A percentile compares a stretch with the other conserved stretches of the same genome.
Evolutionary conservation across 1,140 invertebrate genomes (phyloP).

Genomic region (Copidosoma floridanum): DNA sequence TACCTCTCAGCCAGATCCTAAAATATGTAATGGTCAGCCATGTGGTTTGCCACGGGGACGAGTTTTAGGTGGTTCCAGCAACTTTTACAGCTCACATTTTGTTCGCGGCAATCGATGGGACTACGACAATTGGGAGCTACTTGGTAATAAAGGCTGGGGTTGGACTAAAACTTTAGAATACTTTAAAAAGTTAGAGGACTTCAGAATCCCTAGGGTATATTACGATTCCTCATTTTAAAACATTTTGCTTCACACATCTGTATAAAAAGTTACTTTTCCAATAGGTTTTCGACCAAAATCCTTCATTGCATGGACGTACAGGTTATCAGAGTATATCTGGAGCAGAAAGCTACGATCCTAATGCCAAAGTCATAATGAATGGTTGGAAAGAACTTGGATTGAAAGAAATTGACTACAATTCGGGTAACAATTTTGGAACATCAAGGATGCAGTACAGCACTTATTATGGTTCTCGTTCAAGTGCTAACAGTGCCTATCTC

Average conservation of each 20-base stretch:
- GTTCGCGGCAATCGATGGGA: conserved; percentile 5
- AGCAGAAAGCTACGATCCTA: not conserved
- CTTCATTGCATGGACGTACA: no score
- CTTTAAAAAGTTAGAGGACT: conserved; percentile 55
- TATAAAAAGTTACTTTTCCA: no score
- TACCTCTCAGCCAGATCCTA: not conserved
- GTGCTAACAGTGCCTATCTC: conserved; percentile 68
- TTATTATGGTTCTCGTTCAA: conserved; percentile 63
- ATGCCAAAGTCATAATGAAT: not conserved
- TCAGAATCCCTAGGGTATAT: conserved; percentile 12
- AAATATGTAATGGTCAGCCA: not conserved
- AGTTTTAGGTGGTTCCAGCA: conserved; percentile 18
- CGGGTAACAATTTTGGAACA: conserved; percentile 44
- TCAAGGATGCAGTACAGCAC: conserved; percentile 59
- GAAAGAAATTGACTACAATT: not conserved
- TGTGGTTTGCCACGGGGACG: not conserved
- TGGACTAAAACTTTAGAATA: conserved; percentile 59
- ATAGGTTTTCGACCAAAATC: no score
- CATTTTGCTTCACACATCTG: no score
- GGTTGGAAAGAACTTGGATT: conserved; percentile 2
- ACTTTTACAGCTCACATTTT: conserved; percentile 4
- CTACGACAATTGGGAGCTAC: conserved; percentile 15
- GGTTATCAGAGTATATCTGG: no score
- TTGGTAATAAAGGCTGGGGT: conserved; percentile 63
- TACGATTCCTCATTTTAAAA: no score